Evolutionary conservation across 1,140 invertebrate genomes (phyloP).

Genomic region (Caenorhabditis brenneri): DNA sequence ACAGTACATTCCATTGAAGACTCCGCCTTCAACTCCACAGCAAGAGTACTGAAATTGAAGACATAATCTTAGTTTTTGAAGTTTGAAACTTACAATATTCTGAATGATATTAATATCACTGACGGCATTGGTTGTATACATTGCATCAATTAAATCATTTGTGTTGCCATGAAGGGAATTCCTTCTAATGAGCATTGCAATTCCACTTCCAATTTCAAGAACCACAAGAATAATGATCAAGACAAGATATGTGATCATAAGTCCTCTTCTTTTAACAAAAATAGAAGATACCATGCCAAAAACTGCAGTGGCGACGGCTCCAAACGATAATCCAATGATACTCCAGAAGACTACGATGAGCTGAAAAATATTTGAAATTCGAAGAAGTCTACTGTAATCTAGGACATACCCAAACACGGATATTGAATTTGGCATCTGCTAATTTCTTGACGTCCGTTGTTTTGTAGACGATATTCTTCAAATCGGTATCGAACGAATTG

Average conservation of each 20-base stretch:
- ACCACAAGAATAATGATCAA: background rate
- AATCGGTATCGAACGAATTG: background rate
- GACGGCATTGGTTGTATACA: background rate
- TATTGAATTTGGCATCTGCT: background rate
- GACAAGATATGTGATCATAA: conserved; percentile 18
- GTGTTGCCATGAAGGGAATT: background rate
- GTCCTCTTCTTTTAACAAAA: background rate
- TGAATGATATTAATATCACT: conserved; percentile 1
- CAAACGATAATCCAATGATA: background rate
- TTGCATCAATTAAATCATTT: background rate
- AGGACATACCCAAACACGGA: background rate
- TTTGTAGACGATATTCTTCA: background rate
- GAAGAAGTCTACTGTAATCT: background rate
- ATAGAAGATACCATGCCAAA: conserved; percentile 17
- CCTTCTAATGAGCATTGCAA: background rate
- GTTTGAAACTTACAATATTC: background rate
- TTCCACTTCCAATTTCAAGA: background rate
- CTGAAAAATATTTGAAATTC: background rate
- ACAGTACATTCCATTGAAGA: background rate
- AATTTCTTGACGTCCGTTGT: background rate
- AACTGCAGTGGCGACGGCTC: background rate
- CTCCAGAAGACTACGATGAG: conserved; percentile 15
- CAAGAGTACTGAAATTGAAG: conserved; percentile 3
- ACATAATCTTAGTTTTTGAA: background rate
- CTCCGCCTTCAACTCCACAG: background rate